Evolutionary conservation across 2,888 invertebrate genomes (phyloP), one percentile per base, ranked within the genome.

Genomic region (Melieria picta): DNA sequence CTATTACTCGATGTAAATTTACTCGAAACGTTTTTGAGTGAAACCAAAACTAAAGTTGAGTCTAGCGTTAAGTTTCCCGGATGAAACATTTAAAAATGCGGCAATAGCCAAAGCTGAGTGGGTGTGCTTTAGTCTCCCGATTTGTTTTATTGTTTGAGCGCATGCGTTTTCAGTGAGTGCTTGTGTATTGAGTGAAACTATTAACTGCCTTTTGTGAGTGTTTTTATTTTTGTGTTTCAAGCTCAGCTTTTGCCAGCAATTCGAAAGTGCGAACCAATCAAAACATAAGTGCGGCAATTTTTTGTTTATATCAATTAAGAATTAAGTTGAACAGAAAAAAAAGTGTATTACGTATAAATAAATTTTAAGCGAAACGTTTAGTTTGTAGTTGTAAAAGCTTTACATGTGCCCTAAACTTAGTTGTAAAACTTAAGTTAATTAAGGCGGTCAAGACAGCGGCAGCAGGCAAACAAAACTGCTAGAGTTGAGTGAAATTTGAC

Each of bases 401-500:
- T 85, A 85, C 81, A 83, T 83, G 82, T 85, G 83, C 82, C 84
- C 84, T 81, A 83, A 71, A 57, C 52, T 61, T 71, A 69, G 65
- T 65, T 70, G 7, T 67, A 65, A 73, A 67, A 57, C 42, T 55
- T 50, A 48, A 11, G 6, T 10, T 11, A 3, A 1, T 16, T 5
- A 11, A 11, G 45, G 43, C n/a, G 60, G 16, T 7, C 11, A 11
- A 11, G 47, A 56, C 42, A 6, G 43, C 16, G 7, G 13, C 6
- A 10, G 11, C 50, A 46, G 4, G 61, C 10, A 52, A 42, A 63
- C 4, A 1, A 48, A 13, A 4, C 10, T 7, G 11, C n/a, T 42
- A 4, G n/a, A 45, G 60, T 10, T n/a, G 13, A 65, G 30, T n/a
- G 11, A 48, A 16, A 46, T 43, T n/a, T 55, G 57, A 30, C 30